Base-by-base conservation (phyloP, 1,140 invertebrate species). In the Teleogryllus occipitalis region DNA sequence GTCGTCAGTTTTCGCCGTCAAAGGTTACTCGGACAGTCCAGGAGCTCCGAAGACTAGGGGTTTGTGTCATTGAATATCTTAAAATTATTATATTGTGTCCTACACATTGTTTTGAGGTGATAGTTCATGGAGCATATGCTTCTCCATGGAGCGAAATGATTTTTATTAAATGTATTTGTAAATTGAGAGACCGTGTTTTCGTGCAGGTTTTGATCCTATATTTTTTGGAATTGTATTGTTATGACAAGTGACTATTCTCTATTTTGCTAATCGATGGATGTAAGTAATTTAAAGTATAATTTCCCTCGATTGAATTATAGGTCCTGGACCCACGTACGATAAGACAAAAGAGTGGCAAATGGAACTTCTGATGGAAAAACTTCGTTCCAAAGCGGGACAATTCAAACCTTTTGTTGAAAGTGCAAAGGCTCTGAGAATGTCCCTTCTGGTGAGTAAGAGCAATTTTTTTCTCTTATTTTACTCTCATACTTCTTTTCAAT, bases 281-380 rank as follows among this genome's bases (percentile, higher is more conserved):
- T 39, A 39, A 39, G 27, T 39, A 39, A 39, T 39, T 39, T 39
- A 39, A 39, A 39, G 27, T 39, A 39, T 39, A 39, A 39, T 39
- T 39, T 39, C 27, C 27, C 27, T 39, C 27, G 27, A 39, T 65
- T 2, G 10, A 65, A 7, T 65, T 65, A 14, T 65, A 65, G 54
- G 54, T 10, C 54, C 10, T 65, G 54, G 10, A 14, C 54, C 54
- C 54, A 65, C 54, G 3, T 65, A 65, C 7, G 82, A 82, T 75
- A 80, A 81, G 80, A 74, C 81, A 10, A 84, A 84, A 81, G 82
- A 83, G 81, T 85, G 84, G 83, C 83, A 87, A 81, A 90, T 95
- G 87, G 93, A 95, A 86, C 88, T 94, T 80, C 86, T 96, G 54
- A 96, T 97, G 94, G 95, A 97, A 84, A 94, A 94, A 84, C 86